These are phyloP conservation scores for Emydura subglobosa DNA, from an alignment of 2,113 vertebrate genomes.

Conservation along the genomic window DNA sequence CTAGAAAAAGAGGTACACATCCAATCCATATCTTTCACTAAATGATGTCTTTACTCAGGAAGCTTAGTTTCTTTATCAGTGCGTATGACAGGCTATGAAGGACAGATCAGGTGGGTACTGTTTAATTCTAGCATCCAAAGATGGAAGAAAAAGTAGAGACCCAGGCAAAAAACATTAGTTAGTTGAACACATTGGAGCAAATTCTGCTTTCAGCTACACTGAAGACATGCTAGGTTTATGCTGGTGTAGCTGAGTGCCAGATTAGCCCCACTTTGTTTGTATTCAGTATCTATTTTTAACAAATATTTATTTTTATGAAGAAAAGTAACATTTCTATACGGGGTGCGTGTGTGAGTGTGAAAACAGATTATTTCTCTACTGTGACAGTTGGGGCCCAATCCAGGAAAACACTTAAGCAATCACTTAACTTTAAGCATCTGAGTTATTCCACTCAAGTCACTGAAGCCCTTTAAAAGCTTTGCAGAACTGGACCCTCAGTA, in stretches of 20 bases:
- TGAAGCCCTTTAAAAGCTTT: neutral
- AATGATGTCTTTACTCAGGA: neutral
- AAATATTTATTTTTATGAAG: neutral
- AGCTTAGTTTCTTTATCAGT: fast-evolving
- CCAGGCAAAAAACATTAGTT: fast-evolving
- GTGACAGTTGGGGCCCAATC: neutral
- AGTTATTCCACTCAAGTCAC: neutral
- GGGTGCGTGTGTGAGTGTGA: neutral
- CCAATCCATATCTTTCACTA: neutral
- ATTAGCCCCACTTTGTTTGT: neutral
- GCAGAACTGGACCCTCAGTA: neutral
- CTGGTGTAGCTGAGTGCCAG: neutral
- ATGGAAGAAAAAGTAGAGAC: fast-evolving
- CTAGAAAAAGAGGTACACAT: neutral
- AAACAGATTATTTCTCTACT: neutral
- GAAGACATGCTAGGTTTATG: neutral
- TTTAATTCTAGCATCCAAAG: fast-evolving
- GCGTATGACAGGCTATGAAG: fast-evolving
- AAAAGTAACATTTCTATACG: neutral
- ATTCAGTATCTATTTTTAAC: neutral
- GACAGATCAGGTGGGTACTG: fast-evolving
- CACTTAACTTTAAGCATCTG: neutral
- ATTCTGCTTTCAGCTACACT: fast-evolving
- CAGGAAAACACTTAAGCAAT: neutral
- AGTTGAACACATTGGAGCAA: neutral